Percentiles rank a stretch among this genome's conserved stretches.
Conservation (phyloP, 2,797 vertebrate species). For the Mormyrus proboscirostris region DNA sequence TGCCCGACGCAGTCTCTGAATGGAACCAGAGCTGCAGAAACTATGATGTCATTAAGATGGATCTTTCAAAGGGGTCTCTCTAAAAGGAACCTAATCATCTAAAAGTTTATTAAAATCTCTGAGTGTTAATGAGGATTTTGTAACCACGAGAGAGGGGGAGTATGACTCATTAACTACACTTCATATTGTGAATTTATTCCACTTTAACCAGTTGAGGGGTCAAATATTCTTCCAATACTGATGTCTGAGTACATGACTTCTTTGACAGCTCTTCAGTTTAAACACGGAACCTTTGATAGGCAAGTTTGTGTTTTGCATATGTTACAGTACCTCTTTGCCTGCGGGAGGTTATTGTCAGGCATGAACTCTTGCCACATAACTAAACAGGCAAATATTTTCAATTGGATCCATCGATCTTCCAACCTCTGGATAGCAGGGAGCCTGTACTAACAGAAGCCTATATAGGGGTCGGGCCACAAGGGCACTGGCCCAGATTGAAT, state of each 20-base stretch:
- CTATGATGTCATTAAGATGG: background rate
- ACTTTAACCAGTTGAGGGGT: background rate
- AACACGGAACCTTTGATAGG: background rate
- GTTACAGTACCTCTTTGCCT: background rate
- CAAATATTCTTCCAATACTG: background rate
- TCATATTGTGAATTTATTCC: background rate
- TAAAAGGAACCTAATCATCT: background rate
- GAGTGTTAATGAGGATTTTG: constrained; percentile 12
- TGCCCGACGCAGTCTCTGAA: background rate
- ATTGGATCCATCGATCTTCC: background rate
- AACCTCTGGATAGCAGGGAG: background rate
- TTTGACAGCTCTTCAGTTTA: background rate
- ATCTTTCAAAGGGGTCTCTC: background rate
- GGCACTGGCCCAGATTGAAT: background rate
- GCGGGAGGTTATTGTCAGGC: background rate
- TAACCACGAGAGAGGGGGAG: background rate
- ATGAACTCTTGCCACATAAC: background rate
- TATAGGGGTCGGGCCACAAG: background rate
- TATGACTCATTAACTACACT: background rate
- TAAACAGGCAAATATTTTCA: background rate
- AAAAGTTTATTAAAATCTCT: constrained; percentile 8
- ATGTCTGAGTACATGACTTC: background rate
- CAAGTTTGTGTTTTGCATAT: background rate
- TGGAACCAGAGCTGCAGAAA: background rate
- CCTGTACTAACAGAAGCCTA: background rate